phyloP scores from a whole-genome alignment of 2,888 invertebrate genomes.

The Folsomia manolachei region DNA sequence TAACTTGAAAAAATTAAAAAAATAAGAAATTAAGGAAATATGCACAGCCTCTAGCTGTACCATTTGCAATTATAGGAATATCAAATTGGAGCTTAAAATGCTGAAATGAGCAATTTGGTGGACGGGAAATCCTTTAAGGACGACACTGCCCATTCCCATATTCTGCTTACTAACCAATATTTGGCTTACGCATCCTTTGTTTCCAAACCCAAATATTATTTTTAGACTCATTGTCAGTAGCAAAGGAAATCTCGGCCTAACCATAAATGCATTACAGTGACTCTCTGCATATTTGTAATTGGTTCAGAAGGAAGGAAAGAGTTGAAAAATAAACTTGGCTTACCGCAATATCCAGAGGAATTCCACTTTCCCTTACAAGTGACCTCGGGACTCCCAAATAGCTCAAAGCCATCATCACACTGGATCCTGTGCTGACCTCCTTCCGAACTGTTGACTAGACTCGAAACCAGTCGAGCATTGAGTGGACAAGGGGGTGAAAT shows the following conservation, averaged over 20 bases:
- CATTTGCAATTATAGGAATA: not conserved
- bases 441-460: constrained; percentile 34
- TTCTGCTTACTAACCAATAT: too few relatives aligned
- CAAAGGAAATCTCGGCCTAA: not conserved
- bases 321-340: too few relatives aligned
- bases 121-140: too few relatives aligned
- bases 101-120: too few relatives aligned
- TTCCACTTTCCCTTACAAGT: constrained; percentile 35
- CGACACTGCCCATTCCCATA: too few relatives aligned
- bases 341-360: constrained; percentile 37
- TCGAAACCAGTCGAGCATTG: constrained; percentile 45
- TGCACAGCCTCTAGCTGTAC: not conserved
- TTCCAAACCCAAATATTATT: too few relatives aligned
- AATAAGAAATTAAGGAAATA: not conserved
- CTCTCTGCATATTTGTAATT: constrained; percentile 6
- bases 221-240: not conserved
- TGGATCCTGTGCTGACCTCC: constrained; percentile 27
- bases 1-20: too few relatives aligned
- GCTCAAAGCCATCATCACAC: constrained; percentile 62
- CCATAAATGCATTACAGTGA: not conserved
- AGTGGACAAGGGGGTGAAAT: constrained; percentile 44
- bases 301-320: too few relatives aligned
- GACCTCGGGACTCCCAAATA: constrained; percentile 65
- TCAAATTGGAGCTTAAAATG: too few relatives aligned
- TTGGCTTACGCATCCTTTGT: too few relatives aligned